Base-by-base conservation (phyloP, 2,888 invertebrate genomes). In the Colostygia pectinataria region DNA sequence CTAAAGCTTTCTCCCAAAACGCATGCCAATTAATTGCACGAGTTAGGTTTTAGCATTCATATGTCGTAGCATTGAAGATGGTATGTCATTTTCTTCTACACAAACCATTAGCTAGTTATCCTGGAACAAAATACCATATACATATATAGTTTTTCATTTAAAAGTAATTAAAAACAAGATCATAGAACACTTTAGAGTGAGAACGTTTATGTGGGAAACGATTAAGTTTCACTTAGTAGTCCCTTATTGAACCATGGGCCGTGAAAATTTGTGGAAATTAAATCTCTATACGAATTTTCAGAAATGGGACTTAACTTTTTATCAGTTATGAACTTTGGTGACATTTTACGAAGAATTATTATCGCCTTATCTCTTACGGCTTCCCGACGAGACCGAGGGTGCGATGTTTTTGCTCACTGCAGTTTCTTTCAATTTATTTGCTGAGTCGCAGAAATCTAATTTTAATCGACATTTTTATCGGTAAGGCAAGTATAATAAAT, bases 281-380 rank as follows among this genome's bases (percentile, higher is more conserved):
- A 85, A 87, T 82, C 80, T 86, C 80, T 83, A 84, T 88, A 85
- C 87, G 84, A 85, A 86, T 87, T 59, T 83, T 83, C 78, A 78
- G 81, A 82, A 84, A 85, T 80, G 85, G 82, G 80, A 74, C 79
- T 68, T 67, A 85, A 88, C 80, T 88, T 88, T n/a, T 89, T 88
- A 90, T 89, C 88, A 85, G 88, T 82, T 88, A 82, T 84, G 80
- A 89, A 89, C 83, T 89, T 89, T 86, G 72, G 76, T 84, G 88
- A 88, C 89, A 82, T 85, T 87, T 80, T 70, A 71, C 79, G 80
- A 81, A 85, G 89, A 90, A 83, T 87, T 88, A 89, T 89, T 87
- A 86, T 87, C 82, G 79, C 71, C 77, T 86, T 88, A 87, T 88
- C 89, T 81, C 63, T 65, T 72, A 59, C 75, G 71, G 77, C 42